A percentile compares a stretch with the other conserved stretches of the same genome.
Conservation (phyloP, 2,888 invertebrate genomes). For the Didymodactylos carnosus region DNA sequence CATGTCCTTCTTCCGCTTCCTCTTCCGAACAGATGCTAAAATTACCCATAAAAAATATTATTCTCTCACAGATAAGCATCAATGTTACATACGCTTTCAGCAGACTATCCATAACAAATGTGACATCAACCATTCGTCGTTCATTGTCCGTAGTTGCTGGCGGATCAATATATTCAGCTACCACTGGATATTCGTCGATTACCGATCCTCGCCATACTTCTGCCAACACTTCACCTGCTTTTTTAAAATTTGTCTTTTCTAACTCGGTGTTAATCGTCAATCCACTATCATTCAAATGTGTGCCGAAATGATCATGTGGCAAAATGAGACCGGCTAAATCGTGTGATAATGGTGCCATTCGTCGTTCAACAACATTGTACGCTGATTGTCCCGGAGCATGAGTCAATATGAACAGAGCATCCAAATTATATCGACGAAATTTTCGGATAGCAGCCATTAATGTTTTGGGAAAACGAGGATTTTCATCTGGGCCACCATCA, state of each 20-base stretch:
- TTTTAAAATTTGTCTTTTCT: background rate
- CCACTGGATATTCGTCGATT: conserved; percentile 19
- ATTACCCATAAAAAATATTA: background rate
- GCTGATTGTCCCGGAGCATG: background rate
- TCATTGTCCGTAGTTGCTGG: background rate
- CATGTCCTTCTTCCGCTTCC: background rate
- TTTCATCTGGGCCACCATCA: conserved; percentile 1
- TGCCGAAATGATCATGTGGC: background rate
- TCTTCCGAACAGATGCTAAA: background rate
- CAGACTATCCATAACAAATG: background rate
- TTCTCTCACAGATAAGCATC: background rate
- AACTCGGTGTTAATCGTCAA: background rate
- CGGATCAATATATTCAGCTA: background rate
- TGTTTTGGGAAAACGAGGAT: background rate
- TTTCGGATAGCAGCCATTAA: background rate
- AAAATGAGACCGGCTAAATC: background rate
- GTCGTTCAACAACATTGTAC: background rate
- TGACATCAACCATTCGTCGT: background rate
- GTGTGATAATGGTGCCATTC: background rate
- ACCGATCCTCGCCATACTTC: conserved; percentile 23
- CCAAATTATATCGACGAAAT: background rate
- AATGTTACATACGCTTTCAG: background rate
- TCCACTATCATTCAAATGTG: background rate
- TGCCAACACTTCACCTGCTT: conserved; percentile 19
- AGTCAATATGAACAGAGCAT: background rate